Base-by-base conservation (phyloP, 2,113 vertebrate species). In the Aldabrachelys gigantea region DNA sequence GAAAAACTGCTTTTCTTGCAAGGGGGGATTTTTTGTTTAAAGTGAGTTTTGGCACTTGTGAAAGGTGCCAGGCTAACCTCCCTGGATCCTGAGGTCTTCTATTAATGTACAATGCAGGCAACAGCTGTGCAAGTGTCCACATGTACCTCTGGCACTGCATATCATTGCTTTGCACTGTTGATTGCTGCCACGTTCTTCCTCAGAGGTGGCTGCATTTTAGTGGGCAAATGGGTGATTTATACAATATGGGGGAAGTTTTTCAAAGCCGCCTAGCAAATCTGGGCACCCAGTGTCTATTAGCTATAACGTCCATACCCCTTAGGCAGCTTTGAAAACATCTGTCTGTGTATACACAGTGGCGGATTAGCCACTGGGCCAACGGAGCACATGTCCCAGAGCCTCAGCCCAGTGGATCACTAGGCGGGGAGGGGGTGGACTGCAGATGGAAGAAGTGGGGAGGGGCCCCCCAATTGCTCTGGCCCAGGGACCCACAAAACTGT, bases 281-380 rank as follows among this genome's bases (percentile, higher is more conserved):
- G 2, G 4, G 4, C 59, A 41, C n/a, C 38, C 0, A 49, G 47
- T 54, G 84, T 19, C 78, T 80, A 31, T 0, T 0, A 38, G 50
- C 22, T 56, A 69, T 91, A 41, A 44, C 14, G 5, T 76, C 19
- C 38, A 25, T 76, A 24, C 6, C 38, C 22, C 22, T 22, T 76
- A 76, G 5, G 72, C 38, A 38, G 22, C n/a, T 76, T 76, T 41
- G 72, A 44, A 76, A 24, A 76, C 10, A 72, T 72, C 5, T 27
- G 41, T 11, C 24, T 22, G 38, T 44, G 41, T 13, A 44, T 62
- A 80, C 14, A 72, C 52, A 53, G 49, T 56, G 38, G 10, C 25
- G 10, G 25, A 57, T 25, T 57, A 57, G 56, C 25, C 56, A 11
- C 25, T 10, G 56, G 56, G 56, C 25, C 56, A 57, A 54, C 3